Percentiles rank a stretch among this genome's conserved stretches.
phyloP scores from a whole-genome alignment of 2,113 vertebrate genomes.

The Cricetomys ansorgei region DNA sequence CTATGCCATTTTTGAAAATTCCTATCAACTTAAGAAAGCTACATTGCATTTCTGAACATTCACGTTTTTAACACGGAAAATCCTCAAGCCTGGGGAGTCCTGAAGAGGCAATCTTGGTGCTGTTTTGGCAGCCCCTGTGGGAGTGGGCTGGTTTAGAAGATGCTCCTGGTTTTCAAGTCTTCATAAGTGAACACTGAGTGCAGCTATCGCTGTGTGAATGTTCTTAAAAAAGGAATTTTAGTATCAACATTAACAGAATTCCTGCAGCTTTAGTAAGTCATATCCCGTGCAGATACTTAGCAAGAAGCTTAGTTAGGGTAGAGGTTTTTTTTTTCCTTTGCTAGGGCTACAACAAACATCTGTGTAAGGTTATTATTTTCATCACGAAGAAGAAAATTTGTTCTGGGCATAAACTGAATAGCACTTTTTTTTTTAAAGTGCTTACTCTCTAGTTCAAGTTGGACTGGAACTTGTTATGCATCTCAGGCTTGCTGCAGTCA shows the following conservation, averaged over 20 bases:
- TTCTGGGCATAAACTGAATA: background rate
- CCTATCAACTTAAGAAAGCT: background rate
- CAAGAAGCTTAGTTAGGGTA: constrained; percentile 31
- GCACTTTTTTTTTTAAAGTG: no score
- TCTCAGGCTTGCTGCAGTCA: no score
- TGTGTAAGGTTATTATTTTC: constrained; percentile 19
- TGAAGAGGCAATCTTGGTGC: background rate
- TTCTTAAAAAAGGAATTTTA: constrained; percentile 60
- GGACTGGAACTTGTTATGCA: background rate
- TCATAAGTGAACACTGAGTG: background rate
- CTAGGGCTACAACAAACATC: background rate
- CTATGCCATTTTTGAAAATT: constrained; percentile 24
- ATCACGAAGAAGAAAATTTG: background rate
- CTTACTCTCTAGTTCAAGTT: background rate
- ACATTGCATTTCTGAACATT: background rate
- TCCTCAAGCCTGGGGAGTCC: background rate
- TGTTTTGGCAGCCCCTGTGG: background rate
- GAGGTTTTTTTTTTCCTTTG: constrained; percentile 14
- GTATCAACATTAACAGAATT: constrained; percentile 31
- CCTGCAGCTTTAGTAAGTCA: constrained; percentile 47
- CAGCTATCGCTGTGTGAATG: background rate
- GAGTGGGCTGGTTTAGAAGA: background rate
- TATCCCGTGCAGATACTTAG: constrained; percentile 5
- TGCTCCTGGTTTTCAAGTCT: constrained; percentile 18
- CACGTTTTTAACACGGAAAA: background rate